Conservation (phyloP, 2,113 vertebrate species). For the Aphelocoma coerulescens region DNA sequence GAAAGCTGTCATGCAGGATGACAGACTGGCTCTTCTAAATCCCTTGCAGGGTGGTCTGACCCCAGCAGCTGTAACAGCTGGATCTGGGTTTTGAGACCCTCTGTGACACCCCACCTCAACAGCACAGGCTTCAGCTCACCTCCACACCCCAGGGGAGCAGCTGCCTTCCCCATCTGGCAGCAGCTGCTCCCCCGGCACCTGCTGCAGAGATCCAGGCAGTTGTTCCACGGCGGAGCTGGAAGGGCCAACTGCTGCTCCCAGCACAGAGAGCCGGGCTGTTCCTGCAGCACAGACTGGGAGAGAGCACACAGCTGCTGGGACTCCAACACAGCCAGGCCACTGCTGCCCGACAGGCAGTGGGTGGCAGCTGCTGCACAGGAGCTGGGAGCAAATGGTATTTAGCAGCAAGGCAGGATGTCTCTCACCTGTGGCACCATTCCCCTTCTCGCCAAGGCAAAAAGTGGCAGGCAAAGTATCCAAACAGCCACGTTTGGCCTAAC, state of each 20-base stretch:
- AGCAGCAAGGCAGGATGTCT: neutral
- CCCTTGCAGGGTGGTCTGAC: conserved; percentile 11
- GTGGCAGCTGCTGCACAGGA: conserved; percentile 41
- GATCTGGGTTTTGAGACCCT: conserved; percentile 8
- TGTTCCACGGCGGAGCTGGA: neutral
- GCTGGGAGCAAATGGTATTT: neutral
- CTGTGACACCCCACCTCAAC: neutral
- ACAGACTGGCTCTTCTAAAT: neutral
- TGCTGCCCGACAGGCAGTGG: neutral
- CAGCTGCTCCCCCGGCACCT: conserved; percentile 35
- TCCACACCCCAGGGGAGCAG: conserved; percentile 7
- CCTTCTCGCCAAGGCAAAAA: neutral
- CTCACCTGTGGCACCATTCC: neutral
- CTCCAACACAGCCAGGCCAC: neutral
- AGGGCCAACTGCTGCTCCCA: neutral
- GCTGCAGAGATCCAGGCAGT: conserved; percentile 32
- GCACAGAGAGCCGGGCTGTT: conserved; percentile 20
- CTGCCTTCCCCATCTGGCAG: conserved; percentile 49
- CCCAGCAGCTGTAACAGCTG: conserved; percentile 25
- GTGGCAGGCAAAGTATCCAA: neutral
- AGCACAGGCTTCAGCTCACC: neutral
- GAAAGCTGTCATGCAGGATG: neutral
- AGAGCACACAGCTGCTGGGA: neutral
- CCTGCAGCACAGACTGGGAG: neutral
- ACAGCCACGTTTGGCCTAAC: neutral